phyloP scores from a whole-genome alignment of 2,888 invertebrate species.

The Hirtodrosophila duncani region DNA sequence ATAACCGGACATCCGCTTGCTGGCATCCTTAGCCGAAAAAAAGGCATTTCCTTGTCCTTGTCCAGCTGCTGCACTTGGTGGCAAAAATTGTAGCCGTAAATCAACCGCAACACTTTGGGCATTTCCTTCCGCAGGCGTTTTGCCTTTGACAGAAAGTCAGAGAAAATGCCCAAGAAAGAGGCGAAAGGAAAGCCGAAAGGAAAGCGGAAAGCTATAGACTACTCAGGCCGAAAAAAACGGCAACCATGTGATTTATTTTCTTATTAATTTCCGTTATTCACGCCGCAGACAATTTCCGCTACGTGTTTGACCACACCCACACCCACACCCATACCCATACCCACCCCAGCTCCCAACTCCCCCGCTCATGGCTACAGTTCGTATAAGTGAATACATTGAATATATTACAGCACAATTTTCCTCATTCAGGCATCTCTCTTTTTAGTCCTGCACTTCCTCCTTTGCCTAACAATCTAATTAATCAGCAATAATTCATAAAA shows the following conservation, averaged over 20 bases:
- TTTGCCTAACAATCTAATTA: conserved; percentile 56
- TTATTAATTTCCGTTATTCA: conserved; percentile 64
- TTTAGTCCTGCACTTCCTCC: conserved; percentile 17
- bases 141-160: conserved; percentile 43
- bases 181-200: conserved; percentile 1
- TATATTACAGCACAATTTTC: no score
- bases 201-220: no score
- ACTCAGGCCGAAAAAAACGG: conserved; percentile 32
- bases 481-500: conserved; percentile 63
- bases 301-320: conserved; percentile 27
- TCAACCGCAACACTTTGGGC: conserved; percentile 57
- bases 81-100: conserved; percentile 35
- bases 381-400: conserved; percentile 47
- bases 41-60: conserved; percentile 27
- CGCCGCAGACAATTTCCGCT: conserved; percentile 57
- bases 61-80: no score
- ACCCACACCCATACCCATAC: background rate
- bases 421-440: no score
- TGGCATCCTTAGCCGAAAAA: no score
- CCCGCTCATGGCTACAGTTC: no score
- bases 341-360: background rate
- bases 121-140: conserved; percentile 46
- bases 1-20: no score
- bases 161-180: background rate
- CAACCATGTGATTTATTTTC: conserved; percentile 60